Evolutionary conservation across 2,888 invertebrate genomes (phyloP), one percentile per base, ranked within the genome.

Genomic region (Hololepta plana): DNA sequence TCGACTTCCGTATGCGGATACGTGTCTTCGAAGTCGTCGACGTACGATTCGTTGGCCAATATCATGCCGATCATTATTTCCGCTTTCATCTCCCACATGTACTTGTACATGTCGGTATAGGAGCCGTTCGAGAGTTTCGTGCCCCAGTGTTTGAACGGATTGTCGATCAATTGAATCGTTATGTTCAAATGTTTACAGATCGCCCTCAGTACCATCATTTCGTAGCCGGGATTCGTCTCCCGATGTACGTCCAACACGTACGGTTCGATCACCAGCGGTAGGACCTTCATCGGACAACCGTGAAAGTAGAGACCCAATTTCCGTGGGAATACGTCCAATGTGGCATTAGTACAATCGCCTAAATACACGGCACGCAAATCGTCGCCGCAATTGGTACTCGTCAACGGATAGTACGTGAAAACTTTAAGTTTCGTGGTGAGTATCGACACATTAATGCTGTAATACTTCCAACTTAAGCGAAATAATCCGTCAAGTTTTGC

Each of bases 41-140:
- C 57, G 0, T 67, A 60, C 32, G 65, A 64, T 24, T 57, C 55
- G 38, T 70, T 68, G 4, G 67, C 61, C 45, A 58, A 65, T 32
- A 63, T 60, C 4, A 65, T 67, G 3, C 70, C 70, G 11, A 67
- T 38, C n/a, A 67, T 50, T 4, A 68, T 44, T 31, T 67, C 59
- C 4, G 61, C 38, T 20, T 33, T 44, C 29, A 48, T 51, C 1
- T 46, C 36, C 3, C 46, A 37, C 1, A 69, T 37, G n/a, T 51
- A 42, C 3, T 51, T 55, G 14, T 67, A 44, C 8, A 62, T 51
- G 6, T 61, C 62, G 9, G 51, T 52, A 63, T 66, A 69, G 4
- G 44, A 39, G 1, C 59, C 59, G 16, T 46, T 15, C 2, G 7
- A 23, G n/a, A 49, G 40, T 31, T 56, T 47, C 29, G 62, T 56